Percentiles rank a stretch among this genome's conserved stretches.
Conservation (phyloP, 1,140 invertebrate species). For the Atta cephalotes region DNA sequence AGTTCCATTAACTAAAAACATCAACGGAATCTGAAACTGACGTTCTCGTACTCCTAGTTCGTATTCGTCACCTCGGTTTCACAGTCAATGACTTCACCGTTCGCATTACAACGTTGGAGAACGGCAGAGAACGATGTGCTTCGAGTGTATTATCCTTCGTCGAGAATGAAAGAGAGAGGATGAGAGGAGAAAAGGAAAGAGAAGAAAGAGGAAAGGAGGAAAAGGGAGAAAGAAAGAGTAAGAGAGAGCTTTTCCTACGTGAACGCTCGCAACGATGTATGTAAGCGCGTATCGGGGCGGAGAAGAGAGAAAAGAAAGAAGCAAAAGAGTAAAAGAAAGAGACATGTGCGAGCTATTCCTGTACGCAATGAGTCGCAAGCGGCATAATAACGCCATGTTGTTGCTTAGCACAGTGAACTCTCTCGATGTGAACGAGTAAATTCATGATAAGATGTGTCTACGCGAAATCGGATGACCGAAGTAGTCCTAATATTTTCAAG, state of each 20-base stretch:
- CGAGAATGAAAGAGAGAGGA: neutral
- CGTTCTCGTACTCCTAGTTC: constrained; percentile 2
- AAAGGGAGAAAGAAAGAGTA: neutral
- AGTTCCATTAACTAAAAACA: neutral
- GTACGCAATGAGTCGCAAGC: constrained; percentile 70
- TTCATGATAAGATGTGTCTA: neutral
- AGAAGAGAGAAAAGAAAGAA: neutral
- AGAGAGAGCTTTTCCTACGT: neutral
- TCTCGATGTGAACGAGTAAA: constrained; percentile 38
- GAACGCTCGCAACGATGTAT: constrained; percentile 4
- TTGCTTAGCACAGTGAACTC: constrained; percentile 43
- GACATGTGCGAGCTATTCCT: constrained; percentile 71
- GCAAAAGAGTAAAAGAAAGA: neutral
- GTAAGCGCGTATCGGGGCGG: neutral
- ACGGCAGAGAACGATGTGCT: neutral
- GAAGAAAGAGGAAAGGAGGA: neutral
- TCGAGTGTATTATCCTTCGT: neutral
- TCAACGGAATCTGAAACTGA: constrained; percentile 11
- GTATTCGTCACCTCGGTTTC: neutral
- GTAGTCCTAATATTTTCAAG: neutral
- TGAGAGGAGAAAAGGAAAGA: neutral
- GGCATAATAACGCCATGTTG: constrained; percentile 75
- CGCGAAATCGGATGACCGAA: constrained; percentile 14
- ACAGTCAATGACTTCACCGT: constrained; percentile 25
- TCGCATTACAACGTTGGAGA: neutral